Evolutionary conservation across 2,113 vertebrate species (phyloP), one percentile per base, ranked within the genome.

Genomic region (rat (Rattus norvegicus)): DNA sequence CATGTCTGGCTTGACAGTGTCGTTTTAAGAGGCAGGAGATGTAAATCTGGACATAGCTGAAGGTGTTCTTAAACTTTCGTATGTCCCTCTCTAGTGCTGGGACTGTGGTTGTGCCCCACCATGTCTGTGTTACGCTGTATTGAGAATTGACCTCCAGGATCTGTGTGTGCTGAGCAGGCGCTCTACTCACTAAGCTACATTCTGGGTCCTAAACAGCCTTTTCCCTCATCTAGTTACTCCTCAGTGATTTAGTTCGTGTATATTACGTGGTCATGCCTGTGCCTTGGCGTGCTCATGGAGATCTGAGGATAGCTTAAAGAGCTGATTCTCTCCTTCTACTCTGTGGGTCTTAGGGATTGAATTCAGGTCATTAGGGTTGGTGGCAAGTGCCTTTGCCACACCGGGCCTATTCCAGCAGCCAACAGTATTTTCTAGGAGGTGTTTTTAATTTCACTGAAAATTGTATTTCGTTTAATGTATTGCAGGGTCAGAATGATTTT

Each of bases 371-470:
- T 54, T 12, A 19, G 49, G 43, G 7, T 79, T 79, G 28, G 49
- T 9, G 16, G 76, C 76, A 36, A 33, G 28, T 16, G 36, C 28
- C 16, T 49, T 77, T 52, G 43, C 43, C 43, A 77, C 14, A 54
- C 47, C 36, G 7, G 16, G 28, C 16, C 49, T 81, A 7, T 49
- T 9, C 9, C 75, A 77, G 22, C 75, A 77, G 26, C 75, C 47
- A 49, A 49, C 47, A 49, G 43, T 69, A 26, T 94, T 56, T 90
- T 95, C 88, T 52, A 87, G n/a, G n/a, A 28, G 39, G 84, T 84
- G 10, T 93, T 95, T 96, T 95, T 73, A 88, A 65, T 93, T 92
- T 67, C 89, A 76, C 67, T 24, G 33, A 80, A 70, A 63, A 81
- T 92, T 90, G 13, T 91, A 69, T 94, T 17, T 30, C 67, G 1